phyloP scores from a whole-genome alignment of 2,888 invertebrate species.

The Odontothrips loti region DNA sequence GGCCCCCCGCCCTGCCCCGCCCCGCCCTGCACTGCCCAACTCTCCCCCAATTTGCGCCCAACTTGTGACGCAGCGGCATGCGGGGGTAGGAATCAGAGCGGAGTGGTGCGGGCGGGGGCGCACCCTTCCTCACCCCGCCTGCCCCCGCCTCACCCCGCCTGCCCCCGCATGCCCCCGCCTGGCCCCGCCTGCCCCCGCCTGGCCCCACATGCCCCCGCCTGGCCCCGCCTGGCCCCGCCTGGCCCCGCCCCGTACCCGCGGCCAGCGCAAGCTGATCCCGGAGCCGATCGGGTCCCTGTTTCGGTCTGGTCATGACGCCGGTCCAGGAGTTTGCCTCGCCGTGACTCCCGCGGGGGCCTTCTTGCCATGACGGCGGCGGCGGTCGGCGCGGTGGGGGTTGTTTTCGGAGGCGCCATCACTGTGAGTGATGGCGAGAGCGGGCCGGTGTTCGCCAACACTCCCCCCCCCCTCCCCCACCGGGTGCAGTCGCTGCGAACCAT shows the following conservation, averaged over 20 bases:
- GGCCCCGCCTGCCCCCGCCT: neutral
- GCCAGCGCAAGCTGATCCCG: no score
- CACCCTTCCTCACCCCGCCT: neutral
- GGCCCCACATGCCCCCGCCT: neutral
- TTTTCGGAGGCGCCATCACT: neutral
- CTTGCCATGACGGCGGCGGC: neutral
- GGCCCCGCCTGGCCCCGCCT: neutral
- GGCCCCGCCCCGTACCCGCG: neutral
- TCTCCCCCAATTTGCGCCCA: neutral
- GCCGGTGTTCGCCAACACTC: no score
- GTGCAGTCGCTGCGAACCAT: no score
- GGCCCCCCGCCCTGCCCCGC: no score
- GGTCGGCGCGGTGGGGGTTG: neutral
- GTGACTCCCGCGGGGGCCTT: no score
- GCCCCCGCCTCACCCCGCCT: constrained; percentile 3
- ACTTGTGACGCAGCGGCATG: no score
- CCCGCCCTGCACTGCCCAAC: no score
- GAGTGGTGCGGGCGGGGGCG: neutral
- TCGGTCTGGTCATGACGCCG: no score
- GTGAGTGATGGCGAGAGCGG: neutral
- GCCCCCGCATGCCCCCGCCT: neutral
- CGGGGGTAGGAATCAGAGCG: no score
- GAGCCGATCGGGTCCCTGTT: no score
- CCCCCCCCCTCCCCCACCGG: no score
- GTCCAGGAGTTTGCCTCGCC: no score